phyloP scores from a whole-genome alignment of 2,888 invertebrate species.

The Dugesia japonica region DNA sequence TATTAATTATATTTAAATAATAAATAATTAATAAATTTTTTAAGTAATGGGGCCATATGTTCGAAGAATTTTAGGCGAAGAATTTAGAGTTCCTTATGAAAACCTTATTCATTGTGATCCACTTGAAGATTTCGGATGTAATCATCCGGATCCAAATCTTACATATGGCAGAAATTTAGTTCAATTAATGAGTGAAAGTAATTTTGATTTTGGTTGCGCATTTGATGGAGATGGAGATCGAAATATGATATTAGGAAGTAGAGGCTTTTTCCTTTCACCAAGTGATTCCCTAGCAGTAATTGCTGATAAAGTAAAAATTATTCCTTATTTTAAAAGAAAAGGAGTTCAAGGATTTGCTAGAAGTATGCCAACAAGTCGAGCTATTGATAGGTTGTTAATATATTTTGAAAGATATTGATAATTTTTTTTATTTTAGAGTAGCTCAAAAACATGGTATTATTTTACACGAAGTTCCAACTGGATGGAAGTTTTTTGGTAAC shows the following conservation, averaged over 20 bases:
- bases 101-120: slow-evolving; percentile 65
- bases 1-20: slow-evolving; percentile 43
- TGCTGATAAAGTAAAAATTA: slow-evolving; percentile 69
- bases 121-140: slow-evolving; percentile 82
- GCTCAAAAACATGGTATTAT: slow-evolving; percentile 61
- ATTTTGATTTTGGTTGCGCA: slow-evolving; percentile 72
- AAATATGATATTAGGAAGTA: slow-evolving; percentile 87
- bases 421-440: slow-evolving; percentile 54
- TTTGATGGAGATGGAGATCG: slow-evolving; percentile 98
- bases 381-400: slow-evolving; percentile 59
- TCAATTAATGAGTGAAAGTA: slow-evolving; percentile 53
- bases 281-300: slow-evolving; percentile 86
- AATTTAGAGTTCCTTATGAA: slow-evolving; percentile 60
- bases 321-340: slow-evolving; percentile 76
- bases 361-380: slow-evolving; percentile 92
- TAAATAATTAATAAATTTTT: slow-evolving; percentile 39
- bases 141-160: slow-evolving; percentile 83
- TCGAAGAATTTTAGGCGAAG: slow-evolving; percentile 66
- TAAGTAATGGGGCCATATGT: slow-evolving; percentile 90
- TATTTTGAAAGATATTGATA: not conserved
- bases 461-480: slow-evolving; percentile 80
- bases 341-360: slow-evolving; percentile 81
- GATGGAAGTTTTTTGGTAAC: slow-evolving; percentile 99
- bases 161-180: slow-evolving; percentile 71
- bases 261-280: slow-evolving; percentile 90